Evolutionary conservation across 1,140 invertebrate species (phyloP).

Genomic region (Polyergus mexicanus): DNA sequence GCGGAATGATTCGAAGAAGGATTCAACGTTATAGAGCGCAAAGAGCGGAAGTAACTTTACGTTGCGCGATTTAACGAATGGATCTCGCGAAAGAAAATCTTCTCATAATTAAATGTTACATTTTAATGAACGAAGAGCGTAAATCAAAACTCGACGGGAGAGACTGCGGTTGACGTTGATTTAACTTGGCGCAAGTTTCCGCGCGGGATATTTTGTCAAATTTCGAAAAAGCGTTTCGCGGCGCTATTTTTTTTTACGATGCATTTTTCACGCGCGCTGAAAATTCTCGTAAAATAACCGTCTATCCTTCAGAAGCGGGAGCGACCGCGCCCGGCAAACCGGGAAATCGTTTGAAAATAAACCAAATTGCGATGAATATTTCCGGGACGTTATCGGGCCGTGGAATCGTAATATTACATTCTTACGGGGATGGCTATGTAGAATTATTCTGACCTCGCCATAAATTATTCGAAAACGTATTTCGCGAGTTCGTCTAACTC

Average conservation of each 20-base stretch:
- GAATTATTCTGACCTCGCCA: conserved; percentile 32
- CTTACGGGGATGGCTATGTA: conserved; percentile 1
- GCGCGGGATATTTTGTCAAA: conserved; percentile 24
- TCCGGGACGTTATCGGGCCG: neutral
- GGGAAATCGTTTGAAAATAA: conserved; percentile 6
- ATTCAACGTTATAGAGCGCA: neutral
- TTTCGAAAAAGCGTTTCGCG: conserved; percentile 12
- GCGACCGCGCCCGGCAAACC: neutral
- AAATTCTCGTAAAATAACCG: conserved; percentile 19
- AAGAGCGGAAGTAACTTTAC: neutral
- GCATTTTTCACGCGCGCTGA: conserved; percentile 2
- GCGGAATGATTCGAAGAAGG: neutral
- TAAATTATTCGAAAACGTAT: conserved; percentile 45
- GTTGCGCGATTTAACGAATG: neutral
- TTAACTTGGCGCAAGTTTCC: conserved; percentile 32
- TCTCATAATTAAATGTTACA: conserved; percentile 4
- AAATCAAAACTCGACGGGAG: conserved; percentile 1
- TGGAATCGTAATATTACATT: conserved; percentile 8
- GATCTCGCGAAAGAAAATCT: neutral
- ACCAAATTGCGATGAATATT: conserved; percentile 41
- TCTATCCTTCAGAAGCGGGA: neutral
- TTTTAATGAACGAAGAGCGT: neutral
- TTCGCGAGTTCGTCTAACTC: neutral
- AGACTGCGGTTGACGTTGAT: conserved; percentile 41
- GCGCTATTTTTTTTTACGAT: conserved; percentile 26